Percentiles rank a stretch among this genome's conserved stretches.
phyloP scores from a whole-genome alignment of 2,113 vertebrate species.

The Ictalurus punctatus region DNA sequence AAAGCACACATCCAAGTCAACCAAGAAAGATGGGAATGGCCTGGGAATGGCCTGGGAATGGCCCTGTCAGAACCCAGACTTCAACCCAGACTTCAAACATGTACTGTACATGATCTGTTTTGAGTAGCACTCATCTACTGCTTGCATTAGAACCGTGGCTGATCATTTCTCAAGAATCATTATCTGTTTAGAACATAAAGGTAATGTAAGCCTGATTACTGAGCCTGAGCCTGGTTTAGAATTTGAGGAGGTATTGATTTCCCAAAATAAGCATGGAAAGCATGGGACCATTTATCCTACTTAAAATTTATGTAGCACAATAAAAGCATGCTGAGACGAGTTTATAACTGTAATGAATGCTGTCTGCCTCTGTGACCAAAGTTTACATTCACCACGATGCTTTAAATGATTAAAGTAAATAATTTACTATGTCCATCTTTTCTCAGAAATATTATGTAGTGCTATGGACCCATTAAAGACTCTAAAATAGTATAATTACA shows the following conservation, averaged over 20 bases:
- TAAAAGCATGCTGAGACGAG: conserved; percentile 46
- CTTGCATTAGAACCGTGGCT: background rate
- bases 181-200: background rate
- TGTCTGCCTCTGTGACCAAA: conserved; percentile 47
- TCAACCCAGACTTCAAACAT: background rate
- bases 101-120: background rate
- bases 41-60: background rate
- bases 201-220: conserved; percentile 25
- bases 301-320: conserved; percentile 46
- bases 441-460: background rate
- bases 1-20: background rate
- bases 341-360: conserved; percentile 51
- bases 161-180: background rate
- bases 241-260: conserved; percentile 38
- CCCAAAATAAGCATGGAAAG: conserved; percentile 20
- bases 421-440: conserved; percentile 11
- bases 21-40: background rate
- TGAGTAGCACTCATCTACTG: background rate
- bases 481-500: background rate
- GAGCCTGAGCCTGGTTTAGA: background rate
- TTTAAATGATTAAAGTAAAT: conserved; percentile 50
- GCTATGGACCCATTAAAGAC: background rate
- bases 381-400: conserved; percentile 55
- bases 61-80: background rate
- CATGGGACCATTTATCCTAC: conserved; percentile 23